Percentiles rank a stretch among this genome's conserved stretches.
These are phyloP conservation scores for Microcebus tavaratra DNA, from an alignment of 2,113 vertebrate species.

Conservation along the genomic window DNA sequence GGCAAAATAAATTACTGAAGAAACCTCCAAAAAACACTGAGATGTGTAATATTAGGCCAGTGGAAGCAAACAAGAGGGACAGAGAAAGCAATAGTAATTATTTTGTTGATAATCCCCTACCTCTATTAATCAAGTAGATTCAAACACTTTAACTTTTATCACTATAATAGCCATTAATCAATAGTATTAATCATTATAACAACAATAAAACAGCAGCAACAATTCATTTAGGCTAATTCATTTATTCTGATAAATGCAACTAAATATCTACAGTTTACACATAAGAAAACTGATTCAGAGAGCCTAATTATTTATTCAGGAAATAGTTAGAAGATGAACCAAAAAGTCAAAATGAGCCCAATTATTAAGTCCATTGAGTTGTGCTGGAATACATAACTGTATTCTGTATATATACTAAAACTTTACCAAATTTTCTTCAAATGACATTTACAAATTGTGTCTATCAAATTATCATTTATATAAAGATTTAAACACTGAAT, in stretches of 20 bases:
- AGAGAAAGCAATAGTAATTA: neutral
- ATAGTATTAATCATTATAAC: neutral
- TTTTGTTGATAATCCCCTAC: neutral
- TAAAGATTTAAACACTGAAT: neutral
- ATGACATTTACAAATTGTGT: neutral
- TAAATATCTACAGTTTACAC: neutral
- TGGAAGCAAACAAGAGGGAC: neutral
- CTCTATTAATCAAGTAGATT: neutral
- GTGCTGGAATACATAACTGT: neutral
- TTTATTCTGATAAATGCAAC: conserved; percentile 25
- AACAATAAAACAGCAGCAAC: neutral
- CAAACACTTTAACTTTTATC: neutral
- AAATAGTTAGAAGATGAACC: neutral
- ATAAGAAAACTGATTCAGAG: neutral
- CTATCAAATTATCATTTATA: neutral
- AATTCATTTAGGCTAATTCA: neutral
- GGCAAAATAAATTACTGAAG: conserved; percentile 22
- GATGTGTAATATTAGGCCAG: neutral
- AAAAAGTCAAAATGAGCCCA: neutral
- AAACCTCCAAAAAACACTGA: conserved; percentile 7
- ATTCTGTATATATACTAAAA: neutral
- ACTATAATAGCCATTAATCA: neutral
- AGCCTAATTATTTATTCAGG: neutral
- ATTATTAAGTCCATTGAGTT: neutral
- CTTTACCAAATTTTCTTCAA: conserved; percentile 22